These are phyloP conservation scores for Drosophila fungiperda DNA, from an alignment of 2,888 invertebrate species.

Conservation along the genomic window DNA sequence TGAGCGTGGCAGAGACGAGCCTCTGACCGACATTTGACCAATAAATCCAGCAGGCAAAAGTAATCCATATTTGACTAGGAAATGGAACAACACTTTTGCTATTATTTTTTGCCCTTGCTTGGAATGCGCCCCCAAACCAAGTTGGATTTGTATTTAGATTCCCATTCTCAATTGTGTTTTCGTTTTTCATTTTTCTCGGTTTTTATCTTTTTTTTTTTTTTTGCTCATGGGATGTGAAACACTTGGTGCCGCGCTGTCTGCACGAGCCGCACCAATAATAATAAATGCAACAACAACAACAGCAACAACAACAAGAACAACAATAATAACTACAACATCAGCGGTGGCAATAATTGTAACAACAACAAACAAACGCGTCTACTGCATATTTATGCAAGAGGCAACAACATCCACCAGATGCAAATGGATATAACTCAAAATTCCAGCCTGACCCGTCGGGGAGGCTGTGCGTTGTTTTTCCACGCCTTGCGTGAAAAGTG, in stretches of 20 bases:
- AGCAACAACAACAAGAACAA: conserved; percentile 36
- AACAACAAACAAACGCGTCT: conserved; percentile 58
- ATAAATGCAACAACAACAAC: conserved; percentile 42
- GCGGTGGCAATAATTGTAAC: conserved; percentile 61
- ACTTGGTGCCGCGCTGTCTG: conserved; percentile 79
- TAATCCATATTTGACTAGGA: conserved; percentile 7
- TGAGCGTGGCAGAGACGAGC: conserved; percentile 3
- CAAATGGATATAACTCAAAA: conserved; percentile 56
- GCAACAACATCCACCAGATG: conserved; percentile 56
- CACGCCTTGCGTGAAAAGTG: conserved; percentile 60
- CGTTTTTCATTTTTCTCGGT: conserved; percentile 1
- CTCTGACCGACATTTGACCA: conserved; percentile 11
- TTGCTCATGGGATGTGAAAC: conserved; percentile 69
- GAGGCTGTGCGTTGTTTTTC: conserved; percentile 66
- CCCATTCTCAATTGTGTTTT: conserved; percentile 37
- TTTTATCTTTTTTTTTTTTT: conserved; percentile 24
- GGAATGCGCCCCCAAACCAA: conserved; percentile 34
- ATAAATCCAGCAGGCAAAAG: background rate
- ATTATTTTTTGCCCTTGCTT: conserved; percentile 19
- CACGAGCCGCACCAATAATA: conserved; percentile 63
- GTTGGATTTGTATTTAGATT: conserved; percentile 6
- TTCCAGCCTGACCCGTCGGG: conserved; percentile 10
- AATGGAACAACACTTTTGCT: conserved; percentile 21
- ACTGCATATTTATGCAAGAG: conserved; percentile 68
- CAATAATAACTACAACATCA: conserved; percentile 23